Conservation (phyloP, 2,888 invertebrate genomes). For the Aproaerema taeniolella region DNA sequence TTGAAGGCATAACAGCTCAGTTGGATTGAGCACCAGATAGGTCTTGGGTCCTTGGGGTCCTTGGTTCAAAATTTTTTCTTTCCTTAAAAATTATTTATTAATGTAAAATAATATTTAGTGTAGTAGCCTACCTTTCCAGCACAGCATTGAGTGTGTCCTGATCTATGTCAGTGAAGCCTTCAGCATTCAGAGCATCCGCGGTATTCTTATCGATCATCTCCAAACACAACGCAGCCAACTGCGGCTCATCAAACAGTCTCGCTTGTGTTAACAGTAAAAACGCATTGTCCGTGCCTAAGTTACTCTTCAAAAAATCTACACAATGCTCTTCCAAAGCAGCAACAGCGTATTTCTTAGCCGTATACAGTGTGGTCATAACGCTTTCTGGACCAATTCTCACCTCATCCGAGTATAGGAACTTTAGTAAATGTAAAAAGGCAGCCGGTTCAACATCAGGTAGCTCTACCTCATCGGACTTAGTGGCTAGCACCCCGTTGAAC, state of each 20-base stretch:
- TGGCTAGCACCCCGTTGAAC: constrained; percentile 87
- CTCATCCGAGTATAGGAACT: constrained; percentile 88
- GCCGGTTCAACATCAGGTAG: constrained; percentile 90
- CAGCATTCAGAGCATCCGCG: constrained; percentile 86
- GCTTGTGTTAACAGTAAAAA: constrained; percentile 88
- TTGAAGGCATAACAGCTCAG: too few species aligned
- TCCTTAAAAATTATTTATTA: too few species aligned
- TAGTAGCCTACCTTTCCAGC: constrained; percentile 70
- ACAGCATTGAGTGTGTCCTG: constrained; percentile 86
- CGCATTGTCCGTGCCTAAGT: constrained; percentile 89
- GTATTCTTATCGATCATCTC: constrained; percentile 91
- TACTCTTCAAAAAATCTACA: constrained; percentile 85
- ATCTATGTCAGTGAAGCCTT: constrained; percentile 90
- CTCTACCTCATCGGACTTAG: constrained; percentile 83
- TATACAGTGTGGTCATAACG: constrained; percentile 91
- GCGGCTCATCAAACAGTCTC: constrained; percentile 88
- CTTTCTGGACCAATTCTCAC: constrained; percentile 90
- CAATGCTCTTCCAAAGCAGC: constrained; percentile 89
- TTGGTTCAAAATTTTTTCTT: too few species aligned
- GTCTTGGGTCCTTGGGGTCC: too few species aligned
- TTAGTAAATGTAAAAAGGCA: constrained; percentile 85
- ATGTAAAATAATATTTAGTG: too few species aligned
- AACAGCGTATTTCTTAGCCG: constrained; percentile 92
- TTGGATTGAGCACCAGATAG: too few species aligned
- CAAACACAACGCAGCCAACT: constrained; percentile 87